Evolutionary conservation across 2,797 vertebrate species (phyloP), one percentile per base, ranked within the genome.

Genomic region (Acanthurus leucopareius): DNA sequence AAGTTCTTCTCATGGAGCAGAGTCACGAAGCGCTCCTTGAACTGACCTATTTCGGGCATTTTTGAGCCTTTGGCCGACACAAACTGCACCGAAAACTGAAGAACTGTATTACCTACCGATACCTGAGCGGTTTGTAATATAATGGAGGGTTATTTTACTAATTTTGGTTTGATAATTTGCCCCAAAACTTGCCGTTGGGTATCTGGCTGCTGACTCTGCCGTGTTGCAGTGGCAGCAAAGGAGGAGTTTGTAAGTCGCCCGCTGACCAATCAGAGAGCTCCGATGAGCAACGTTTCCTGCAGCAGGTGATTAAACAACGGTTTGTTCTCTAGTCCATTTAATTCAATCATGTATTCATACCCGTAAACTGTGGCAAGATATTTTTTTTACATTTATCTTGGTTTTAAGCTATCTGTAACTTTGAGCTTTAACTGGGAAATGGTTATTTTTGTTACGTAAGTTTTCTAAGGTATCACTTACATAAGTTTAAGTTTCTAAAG

Each of bases 1-100:
- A 95, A 82, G 81, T 97, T 97, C 70, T 95, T 97, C 62, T 96
- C 94, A 1, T 96, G 89, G 75, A 98, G 93, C 86, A 97, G 75
- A 13, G 91, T 82, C 69, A 95, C 95, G 80, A 96, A 94, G 19
- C 96, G 96, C 73, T 96, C 95, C 63, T 89, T 92, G 0, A 91
- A 71, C 1, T 91, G 86, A 75, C 79, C 86, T 95, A 95, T 96
- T 54, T 58, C 40, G 75, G 70, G 65, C 56, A 59, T 80, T 65
- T 17, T 38, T 15, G 17, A 69, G 68, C 75, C 80, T 92, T 75
- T n/a, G 32, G 11, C 5, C 32, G 32, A 65, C 20, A 72, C 11
- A 58, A 77, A 68, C 2, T 35, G 7, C 49, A 60, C 7, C 72
- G 11, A 25, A 63, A 22, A 58, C 3, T 65, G 10, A 28, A 3